Evolutionary conservation across 2,113 vertebrate species (phyloP), one percentile per base, ranked within the genome.

Genomic region (Zosterops lateralis): DNA sequence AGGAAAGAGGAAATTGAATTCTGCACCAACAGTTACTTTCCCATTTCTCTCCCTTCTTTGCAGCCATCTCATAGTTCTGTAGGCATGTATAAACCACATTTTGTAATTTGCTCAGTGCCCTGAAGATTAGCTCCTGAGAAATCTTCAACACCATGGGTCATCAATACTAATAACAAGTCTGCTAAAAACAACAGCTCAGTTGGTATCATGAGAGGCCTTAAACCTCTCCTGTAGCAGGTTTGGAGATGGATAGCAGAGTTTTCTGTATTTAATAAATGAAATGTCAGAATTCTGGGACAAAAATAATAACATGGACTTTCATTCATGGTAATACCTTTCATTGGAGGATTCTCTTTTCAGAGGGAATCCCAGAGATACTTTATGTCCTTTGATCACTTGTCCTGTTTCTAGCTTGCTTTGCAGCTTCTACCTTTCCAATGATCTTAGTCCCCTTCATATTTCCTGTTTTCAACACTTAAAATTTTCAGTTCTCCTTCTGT

Each of bases 161-260:
- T 84, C 84, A 93, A 90, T 85, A 38, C 47, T 47, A 91, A 81
- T 89, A 77, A 90, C 9, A 70, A 90, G 51, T 64, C 26, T 89
- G 61, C 87, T 60, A 45, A 70, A 73, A 71, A 64, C 9, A 21
- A 5, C 36, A 73, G 87, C 32, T 82, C 40, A 9, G 14, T 38
- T 21, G 40, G n/a, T 79, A 38, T 64, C 65, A 45, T 15, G 38
- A 61, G 67, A 50, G 5, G 3, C 50, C 84, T 87, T 73, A 83
- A 79, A 79, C 12, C 17, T 82, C 40, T 82, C 15, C 44, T 84
- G 26, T 61, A 20, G 16, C 54, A 84, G 18, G 17, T 89, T 66
- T 85, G 51, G 83, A 74, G 32, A 29, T 34, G 47, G 38, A 56
- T 32, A 54, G 29, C 50, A 87, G 38, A 14, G 6, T 84, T 57